Conservation (phyloP, 2,888 invertebrate species). For the Notodonta dromedarius region DNA sequence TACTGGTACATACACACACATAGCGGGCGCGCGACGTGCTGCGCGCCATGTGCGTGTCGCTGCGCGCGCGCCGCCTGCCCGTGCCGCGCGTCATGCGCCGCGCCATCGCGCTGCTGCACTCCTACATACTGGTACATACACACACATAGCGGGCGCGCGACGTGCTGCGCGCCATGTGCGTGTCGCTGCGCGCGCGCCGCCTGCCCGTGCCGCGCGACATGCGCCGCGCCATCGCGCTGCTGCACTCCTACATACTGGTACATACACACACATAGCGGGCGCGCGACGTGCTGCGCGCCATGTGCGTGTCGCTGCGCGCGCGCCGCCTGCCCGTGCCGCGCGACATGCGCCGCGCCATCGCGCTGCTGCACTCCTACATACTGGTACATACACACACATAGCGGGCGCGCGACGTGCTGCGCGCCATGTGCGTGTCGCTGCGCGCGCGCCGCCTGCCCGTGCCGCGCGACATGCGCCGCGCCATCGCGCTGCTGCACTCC, state of each 20-base stretch:
- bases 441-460: slow-evolving; percentile 92
- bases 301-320: slow-evolving; percentile 93
- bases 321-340: slow-evolving; percentile 93
- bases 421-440: slow-evolving; percentile 95
- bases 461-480: slow-evolving; percentile 94
- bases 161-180: slow-evolving; percentile 96
- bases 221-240: slow-evolving; percentile 91
- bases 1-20: slow-evolving; percentile 77
- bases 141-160: slow-evolving; percentile 95
- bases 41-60: slow-evolving; percentile 95
- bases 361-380: slow-evolving; percentile 96
- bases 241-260: slow-evolving; percentile 95
- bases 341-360: slow-evolving; percentile 94
- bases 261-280: slow-evolving; percentile 88
- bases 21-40: slow-evolving; percentile 97
- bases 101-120: slow-evolving; percentile 95
- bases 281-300: slow-evolving; percentile 97
- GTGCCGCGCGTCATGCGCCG: slow-evolving; percentile 95
- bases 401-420: slow-evolving; percentile 98
- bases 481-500: slow-evolving; percentile 95
- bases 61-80: slow-evolving; percentile 91
- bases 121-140: slow-evolving; percentile 87
- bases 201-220: slow-evolving; percentile 95
- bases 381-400: slow-evolving; percentile 80
- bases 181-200: slow-evolving; percentile 91